Conservation (phyloP, 2,113 vertebrate species). For the Miniopterus natalensis region DNA sequence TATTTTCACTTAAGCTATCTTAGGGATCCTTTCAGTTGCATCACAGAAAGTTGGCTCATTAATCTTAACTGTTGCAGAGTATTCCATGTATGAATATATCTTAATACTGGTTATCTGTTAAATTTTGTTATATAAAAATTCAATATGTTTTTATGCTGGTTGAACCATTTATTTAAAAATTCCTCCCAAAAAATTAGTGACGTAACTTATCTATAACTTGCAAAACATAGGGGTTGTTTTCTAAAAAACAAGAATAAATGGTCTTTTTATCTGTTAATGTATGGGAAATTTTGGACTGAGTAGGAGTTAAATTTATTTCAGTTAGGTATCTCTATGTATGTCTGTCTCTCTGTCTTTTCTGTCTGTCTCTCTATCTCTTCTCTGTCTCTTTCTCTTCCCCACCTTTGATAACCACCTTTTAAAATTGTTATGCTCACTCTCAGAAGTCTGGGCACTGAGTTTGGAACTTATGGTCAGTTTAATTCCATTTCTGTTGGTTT, state of each 20-base stretch:
- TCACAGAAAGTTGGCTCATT: not conserved
- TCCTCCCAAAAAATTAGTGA: not conserved
- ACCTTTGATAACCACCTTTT: not conserved
- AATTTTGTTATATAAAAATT: not conserved
- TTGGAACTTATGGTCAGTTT: slow-evolving; percentile 1
- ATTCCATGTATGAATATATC: not conserved
- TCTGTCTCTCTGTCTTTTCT: not conserved
- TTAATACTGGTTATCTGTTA: not conserved
- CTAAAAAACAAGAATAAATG: not conserved
- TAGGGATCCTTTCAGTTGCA: not conserved
- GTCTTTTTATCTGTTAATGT: not conserved
- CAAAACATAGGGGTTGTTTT: not conserved
- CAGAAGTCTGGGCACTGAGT: not conserved
- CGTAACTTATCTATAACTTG: not conserved
- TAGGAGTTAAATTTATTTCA: slow-evolving; percentile 7
- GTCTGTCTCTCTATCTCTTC: not conserved
- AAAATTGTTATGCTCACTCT: not conserved
- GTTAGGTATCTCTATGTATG: not conserved
- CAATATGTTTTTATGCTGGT: not conserved
- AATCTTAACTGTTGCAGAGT: not conserved
- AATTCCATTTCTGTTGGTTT: not conserved
- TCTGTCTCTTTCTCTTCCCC: not conserved
- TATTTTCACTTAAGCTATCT: slow-evolving; percentile 15
- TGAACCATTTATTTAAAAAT: not conserved
- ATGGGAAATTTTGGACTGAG: not conserved